Percentiles rank a stretch among this genome's conserved stretches.
Evolutionary conservation across 2,113 vertebrate genomes (phyloP).

Genomic region (Prietella phreatophila): DNA sequence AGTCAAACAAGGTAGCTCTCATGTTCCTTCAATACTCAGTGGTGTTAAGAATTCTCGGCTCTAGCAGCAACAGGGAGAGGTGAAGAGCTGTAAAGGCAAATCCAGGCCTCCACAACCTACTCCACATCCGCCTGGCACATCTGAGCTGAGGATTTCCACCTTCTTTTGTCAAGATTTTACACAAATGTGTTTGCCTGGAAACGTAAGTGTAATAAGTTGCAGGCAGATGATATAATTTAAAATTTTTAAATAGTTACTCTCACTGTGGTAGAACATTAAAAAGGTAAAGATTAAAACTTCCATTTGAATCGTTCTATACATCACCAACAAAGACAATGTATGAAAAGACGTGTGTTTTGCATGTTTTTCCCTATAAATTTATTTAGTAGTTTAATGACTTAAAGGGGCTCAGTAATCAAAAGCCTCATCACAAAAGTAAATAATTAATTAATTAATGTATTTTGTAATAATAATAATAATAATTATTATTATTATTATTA

Average conservation of each 20-base stretch:
- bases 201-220: not conserved
- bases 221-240: not conserved
- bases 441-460: not conserved
- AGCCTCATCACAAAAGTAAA: not conserved
- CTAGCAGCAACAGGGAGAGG: slow-evolving; percentile 64
- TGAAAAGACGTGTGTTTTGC: not conserved
- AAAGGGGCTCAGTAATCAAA: not conserved
- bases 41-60: slow-evolving; percentile 64
- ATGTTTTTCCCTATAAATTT: not conserved
- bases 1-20: slow-evolving; percentile 75
- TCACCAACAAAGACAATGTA: not conserved
- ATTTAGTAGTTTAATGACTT: not conserved
- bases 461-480: too few species aligned
- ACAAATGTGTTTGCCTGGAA: not conserved
- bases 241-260: not conserved
- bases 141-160: not conserved
- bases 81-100: slow-evolving; percentile 65
- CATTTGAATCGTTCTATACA: not conserved
- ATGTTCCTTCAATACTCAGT: slow-evolving; percentile 54
- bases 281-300: not conserved
- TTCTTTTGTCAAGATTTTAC: not conserved
- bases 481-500: too few species aligned
- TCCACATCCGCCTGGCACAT: slow-evolving; percentile 28
- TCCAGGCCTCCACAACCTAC: slow-evolving; percentile 43
- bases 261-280: not conserved